These are phyloP conservation scores for Anastrepha obliqua DNA, from an alignment of 1,140 invertebrate genomes.

Conservation along the genomic window DNA sequence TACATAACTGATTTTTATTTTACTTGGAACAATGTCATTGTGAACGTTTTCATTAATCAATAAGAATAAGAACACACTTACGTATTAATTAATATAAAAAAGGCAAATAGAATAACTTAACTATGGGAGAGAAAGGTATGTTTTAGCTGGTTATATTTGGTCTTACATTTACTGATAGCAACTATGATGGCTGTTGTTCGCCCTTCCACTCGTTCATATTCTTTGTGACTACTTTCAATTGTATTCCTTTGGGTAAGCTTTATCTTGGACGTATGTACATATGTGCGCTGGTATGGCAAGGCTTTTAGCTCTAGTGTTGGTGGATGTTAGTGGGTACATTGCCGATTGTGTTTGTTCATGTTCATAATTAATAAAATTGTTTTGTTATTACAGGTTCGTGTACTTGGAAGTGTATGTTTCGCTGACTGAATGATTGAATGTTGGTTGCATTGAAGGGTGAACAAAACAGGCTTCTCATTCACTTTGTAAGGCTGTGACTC, in stretches of 20 bases:
- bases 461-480: not conserved
- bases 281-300: not conserved
- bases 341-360: conserved; percentile 24
- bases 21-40: not conserved
- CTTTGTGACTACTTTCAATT: not conserved
- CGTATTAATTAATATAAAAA: not conserved
- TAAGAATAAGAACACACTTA: not conserved
- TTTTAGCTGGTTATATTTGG: not conserved
- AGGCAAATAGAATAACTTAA: not conserved
- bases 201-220: not conserved
- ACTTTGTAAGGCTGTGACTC: conserved; percentile 28
- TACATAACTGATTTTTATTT: conserved; percentile 12
- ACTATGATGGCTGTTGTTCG: not conserved
- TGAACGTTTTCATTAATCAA: not conserved
- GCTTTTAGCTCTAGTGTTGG: not conserved
- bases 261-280: no score
- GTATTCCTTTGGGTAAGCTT: not conserved
- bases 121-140: not conserved
- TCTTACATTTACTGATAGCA: not conserved
- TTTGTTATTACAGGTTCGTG: not conserved
- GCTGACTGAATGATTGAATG: not conserved
- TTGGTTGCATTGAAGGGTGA: not conserved
- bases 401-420: not conserved
- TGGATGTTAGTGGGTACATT: not conserved
- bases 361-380: conserved; percentile 44